Evolutionary conservation across 92 coral and sea anemone genomes (phyloP), one percentile per base, ranked within the genome.

Genomic region (Anthopleura xanthogrammica): DNA sequence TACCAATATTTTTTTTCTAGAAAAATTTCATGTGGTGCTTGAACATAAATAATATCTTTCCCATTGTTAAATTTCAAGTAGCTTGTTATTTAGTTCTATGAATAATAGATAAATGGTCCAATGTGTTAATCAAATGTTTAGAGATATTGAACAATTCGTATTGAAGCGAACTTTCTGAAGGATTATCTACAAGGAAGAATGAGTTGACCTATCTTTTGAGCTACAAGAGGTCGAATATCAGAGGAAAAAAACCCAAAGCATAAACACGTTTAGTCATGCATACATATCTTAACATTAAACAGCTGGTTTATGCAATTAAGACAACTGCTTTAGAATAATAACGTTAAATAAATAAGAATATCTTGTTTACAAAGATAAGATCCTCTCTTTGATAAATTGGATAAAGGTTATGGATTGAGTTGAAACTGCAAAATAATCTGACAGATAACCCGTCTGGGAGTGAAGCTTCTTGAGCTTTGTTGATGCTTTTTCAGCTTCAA

Each of bases 401-500:
- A 68, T 36, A 68, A 68, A 68, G 74, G 14, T 68, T 23, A 68
- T 23, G 20, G 41, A 65, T 36, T 24, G 74, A 68, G 74, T 68
- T 68, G 74, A 68, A 68, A 68, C 16, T 68, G 74, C 58, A 12
- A 68, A 68, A 68, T 68, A 68, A 68, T 68, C 74, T 68, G 43
- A 54, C 58, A 23, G 74, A 68, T 68, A 68, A 68, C 72, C 72
- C 36, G 22, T 17, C 22, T 20, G 36, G 22, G 10, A 64, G 22
- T 64, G 12, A 19, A 2, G 11, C 72, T 64, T n/a, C 12, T 17
- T 10, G 22, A n/a, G 36, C 23, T 64, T 64, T 64, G 72, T 22
- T 64, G 72, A 64, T 68, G 41, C 74, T 68, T 23, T 9, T 29
- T 68, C 74, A 68, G 74, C 74, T 68, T 68, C 42, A 68, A 68